Evolutionary conservation across 1,140 invertebrate genomes (phyloP).

Genomic region (Hydropsyche tenuis): DNA sequence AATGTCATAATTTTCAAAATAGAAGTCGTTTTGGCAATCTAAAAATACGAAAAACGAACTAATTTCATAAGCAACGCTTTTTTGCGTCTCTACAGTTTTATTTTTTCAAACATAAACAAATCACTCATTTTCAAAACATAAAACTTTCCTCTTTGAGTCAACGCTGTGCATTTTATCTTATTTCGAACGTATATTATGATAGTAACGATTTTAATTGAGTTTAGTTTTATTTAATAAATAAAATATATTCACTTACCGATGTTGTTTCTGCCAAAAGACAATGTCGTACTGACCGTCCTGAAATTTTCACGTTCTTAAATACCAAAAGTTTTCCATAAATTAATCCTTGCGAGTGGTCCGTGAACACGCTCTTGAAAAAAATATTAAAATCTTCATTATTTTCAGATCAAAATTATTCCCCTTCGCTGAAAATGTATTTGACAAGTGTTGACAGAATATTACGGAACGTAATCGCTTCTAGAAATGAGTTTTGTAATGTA

Average conservation of each 20-base stretch:
- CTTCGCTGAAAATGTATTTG: background rate
- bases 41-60: too few relatives aligned
- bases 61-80: too few relatives aligned
- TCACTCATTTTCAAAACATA: too few relatives aligned
- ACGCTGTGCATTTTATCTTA: too few relatives aligned
- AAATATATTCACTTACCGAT: conserved; percentile 44
- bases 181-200: too few relatives aligned
- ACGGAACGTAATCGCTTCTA: background rate
- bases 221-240: background rate
- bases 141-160: background rate
- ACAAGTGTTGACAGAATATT: background rate
- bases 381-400: conserved; percentile 51
- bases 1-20: too few relatives aligned
- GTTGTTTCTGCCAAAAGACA: conserved; percentile 48
- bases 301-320: conserved; percentile 39
- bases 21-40: too few relatives aligned
- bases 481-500: background rate
- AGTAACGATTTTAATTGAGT: background rate
- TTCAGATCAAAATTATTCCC: background rate
- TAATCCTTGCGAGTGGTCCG: conserved; percentile 50
- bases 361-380: conserved; percentile 13
- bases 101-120: too few relatives aligned
- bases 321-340: conserved; percentile 49
- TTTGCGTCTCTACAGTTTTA: too few relatives aligned
- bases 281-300: conserved; percentile 51